These are phyloP conservation scores for Parazoanthus swiftii DNA, from an alignment of 92 coral and sea anemone genomes.

Conservation along the genomic window DNA sequence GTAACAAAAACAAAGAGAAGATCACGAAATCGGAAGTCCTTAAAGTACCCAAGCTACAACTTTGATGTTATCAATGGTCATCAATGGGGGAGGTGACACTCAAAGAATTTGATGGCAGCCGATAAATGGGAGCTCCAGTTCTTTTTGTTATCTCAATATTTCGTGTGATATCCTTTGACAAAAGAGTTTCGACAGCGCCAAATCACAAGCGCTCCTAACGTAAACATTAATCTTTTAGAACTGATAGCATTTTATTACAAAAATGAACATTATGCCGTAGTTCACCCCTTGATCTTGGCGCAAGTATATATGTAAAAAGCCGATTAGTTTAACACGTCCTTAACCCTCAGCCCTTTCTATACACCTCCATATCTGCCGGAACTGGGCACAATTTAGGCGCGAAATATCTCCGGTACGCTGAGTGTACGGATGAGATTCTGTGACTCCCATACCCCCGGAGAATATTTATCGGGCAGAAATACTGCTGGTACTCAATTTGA, in stretches of 20 bases:
- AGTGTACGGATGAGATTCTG: no score
- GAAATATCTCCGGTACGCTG: no score
- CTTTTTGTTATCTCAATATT: neutral
- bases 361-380: no score
- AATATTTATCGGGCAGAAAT: no score
- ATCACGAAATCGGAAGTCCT: conserved; percentile 23
- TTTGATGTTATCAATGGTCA: conserved; percentile 5
- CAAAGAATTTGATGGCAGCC: conserved; percentile 21
- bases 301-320: neutral
- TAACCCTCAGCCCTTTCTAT: neutral
- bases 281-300: neutral
- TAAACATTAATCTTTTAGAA: no score
- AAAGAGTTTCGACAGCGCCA: neutral
- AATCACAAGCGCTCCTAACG: neutral
- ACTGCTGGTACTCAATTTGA: no score
- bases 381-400: no score
- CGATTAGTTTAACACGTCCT: neutral
- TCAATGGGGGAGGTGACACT: neutral
- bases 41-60: neutral
- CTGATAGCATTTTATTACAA: no score
- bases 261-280: neutral
- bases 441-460: no score
- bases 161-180: neutral
- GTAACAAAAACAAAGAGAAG: neutral
- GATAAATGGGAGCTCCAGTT: neutral